Conservation (phyloP, 2,888 invertebrate species). For the Carterocephalus palaemon region DNA sequence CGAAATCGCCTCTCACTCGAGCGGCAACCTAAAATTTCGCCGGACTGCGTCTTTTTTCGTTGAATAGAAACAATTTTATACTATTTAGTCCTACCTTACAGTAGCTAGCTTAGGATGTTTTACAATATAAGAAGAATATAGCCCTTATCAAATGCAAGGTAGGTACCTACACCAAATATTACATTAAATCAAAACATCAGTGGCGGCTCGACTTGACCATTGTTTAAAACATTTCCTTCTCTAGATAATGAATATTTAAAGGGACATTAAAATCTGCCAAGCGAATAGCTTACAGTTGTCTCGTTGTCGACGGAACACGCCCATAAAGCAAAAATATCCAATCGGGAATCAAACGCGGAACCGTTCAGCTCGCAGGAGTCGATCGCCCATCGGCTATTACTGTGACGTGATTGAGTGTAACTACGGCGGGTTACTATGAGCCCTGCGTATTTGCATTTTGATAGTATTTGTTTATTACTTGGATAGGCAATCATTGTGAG, state of each 20-base stretch:
- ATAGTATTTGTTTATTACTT: constrained; percentile 6
- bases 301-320: constrained; percentile 4
- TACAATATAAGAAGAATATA: too few relatives aligned
- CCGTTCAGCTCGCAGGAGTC: too few relatives aligned
- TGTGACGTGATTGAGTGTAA: constrained; percentile 12
- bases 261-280: not conserved
- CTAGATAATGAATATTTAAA: not conserved
- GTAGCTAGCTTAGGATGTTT: too few relatives aligned
- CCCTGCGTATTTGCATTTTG: constrained; percentile 4
- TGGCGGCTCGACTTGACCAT: not conserved
- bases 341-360: constrained; percentile 15
- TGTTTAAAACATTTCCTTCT: not conserved
- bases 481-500: too few relatives aligned
- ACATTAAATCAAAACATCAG: too few relatives aligned
- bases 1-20: too few relatives aligned
- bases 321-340: constrained; percentile 21
- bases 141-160: too few relatives aligned
- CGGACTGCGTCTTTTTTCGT: too few relatives aligned
- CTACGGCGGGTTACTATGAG: not conserved
- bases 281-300: not conserved
- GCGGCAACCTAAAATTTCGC: too few relatives aligned
- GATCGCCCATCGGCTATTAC: constrained; percentile 16
- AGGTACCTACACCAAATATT: too few relatives aligned
- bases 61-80: too few relatives aligned
- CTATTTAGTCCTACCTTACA: too few relatives aligned